phyloP scores from a whole-genome alignment of 2,797 vertebrate genomes.

The Neosalanx taihuensis region DNA sequence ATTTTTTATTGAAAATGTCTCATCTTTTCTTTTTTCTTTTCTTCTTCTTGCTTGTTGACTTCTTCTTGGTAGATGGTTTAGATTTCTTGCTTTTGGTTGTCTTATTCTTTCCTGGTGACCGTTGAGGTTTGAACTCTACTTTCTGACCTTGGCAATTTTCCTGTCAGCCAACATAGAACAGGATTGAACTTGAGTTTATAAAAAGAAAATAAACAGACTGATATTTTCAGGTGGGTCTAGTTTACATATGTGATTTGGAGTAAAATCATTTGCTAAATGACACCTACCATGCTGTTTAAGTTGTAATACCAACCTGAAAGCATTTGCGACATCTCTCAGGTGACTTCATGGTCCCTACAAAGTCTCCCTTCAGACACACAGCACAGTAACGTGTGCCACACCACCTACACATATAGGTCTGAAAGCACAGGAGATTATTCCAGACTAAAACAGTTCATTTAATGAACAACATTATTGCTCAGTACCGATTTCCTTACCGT shows the following conservation, averaged over 20 bases:
- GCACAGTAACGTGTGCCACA: constrained; percentile 30
- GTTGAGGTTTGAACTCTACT: constrained; percentile 9
- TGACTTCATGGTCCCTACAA: constrained; percentile 19
- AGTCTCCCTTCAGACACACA: constrained; percentile 21
- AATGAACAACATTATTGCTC: neutral
- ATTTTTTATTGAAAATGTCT: neutral
- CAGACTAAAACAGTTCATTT: neutral
- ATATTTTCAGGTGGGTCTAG: neutral
- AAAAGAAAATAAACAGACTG: neutral
- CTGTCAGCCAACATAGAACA: neutral
- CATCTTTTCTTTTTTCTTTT: constrained; percentile 8
- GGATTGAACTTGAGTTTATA: neutral
- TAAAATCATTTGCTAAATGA: neutral
- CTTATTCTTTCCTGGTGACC: neutral
- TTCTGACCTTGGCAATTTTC: constrained; percentile 12
- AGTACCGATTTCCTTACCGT: neutral
- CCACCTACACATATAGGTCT: constrained; percentile 30
- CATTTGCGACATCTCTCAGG: constrained; percentile 25
- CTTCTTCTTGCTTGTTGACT: constrained; percentile 8
- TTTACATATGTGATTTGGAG: too few relatives aligned
- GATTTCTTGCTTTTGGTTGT: neutral
- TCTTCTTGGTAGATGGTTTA: constrained; percentile 15
- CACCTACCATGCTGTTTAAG: neutral
- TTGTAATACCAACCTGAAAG: constrained; percentile 26
- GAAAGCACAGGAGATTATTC: neutral